phyloP scores from a whole-genome alignment of 2,113 vertebrate genomes.

The Dendrocopos noguchii region DNA sequence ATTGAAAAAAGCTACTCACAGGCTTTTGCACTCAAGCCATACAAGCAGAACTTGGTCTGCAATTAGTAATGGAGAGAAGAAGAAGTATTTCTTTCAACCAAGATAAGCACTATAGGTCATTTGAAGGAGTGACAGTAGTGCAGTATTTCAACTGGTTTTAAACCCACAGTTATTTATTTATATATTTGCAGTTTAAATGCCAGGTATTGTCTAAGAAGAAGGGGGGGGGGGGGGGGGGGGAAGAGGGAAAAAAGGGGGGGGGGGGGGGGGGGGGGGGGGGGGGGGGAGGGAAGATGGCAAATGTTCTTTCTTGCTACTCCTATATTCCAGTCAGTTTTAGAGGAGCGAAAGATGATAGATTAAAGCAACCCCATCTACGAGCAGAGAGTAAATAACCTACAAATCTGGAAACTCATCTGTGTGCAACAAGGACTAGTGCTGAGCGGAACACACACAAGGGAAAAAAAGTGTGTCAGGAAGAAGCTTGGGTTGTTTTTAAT shows the following conservation, averaged over 20 bases:
- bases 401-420: not conserved
- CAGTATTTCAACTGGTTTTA: not conserved
- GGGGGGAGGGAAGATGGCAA: not conserved
- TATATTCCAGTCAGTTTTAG: not conserved
- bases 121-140: not conserved
- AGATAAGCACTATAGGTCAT: not conserved
- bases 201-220: not conserved
- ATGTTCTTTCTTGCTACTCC: not conserved
- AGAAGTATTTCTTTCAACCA: slow-evolving; percentile 10
- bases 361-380: not conserved
- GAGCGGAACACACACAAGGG: not conserved
- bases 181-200: not conserved
- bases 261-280: not conserved
- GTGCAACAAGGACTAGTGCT: not conserved
- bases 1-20: not conserved
- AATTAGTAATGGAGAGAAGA: not conserved
- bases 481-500: not conserved
- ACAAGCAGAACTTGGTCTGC: not conserved
- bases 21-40: slow-evolving; percentile 1
- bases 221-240: too few species aligned
- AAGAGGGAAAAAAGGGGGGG: too few species aligned
- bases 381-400: not conserved
- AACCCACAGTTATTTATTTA: not conserved
- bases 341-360: not conserved
- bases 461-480: not conserved